Percentiles rank a stretch among this genome's conserved stretches.
phyloP scores from a whole-genome alignment of 1,140 invertebrate genomes.

The Potamilus streckersoni region DNA sequence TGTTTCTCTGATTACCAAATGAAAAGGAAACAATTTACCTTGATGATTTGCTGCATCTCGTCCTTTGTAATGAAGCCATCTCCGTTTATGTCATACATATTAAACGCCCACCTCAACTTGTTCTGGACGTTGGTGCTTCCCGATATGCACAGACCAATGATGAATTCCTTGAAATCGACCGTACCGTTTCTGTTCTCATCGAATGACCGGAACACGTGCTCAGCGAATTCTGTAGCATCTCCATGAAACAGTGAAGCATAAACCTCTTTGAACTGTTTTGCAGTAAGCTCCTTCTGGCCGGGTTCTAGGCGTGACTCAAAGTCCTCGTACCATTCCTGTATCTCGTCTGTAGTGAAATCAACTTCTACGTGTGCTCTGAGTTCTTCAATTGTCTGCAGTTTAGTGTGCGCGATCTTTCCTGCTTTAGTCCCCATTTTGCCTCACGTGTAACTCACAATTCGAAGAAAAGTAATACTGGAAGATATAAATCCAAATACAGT shows the following conservation, averaged over 20 bases:
- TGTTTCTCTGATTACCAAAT: too few species aligned
- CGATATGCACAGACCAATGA: slow-evolving; percentile 38
- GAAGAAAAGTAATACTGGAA: too few species aligned
- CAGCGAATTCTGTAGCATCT: slow-evolving; percentile 27
- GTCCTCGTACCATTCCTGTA: slow-evolving; percentile 3
- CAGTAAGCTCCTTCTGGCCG: background rate
- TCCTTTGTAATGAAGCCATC: slow-evolving; percentile 83
- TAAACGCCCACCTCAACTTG: slow-evolving; percentile 91
- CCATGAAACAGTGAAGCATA: slow-evolving; percentile 34
- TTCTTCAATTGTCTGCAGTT: too few species aligned
- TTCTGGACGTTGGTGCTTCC: slow-evolving; percentile 82
- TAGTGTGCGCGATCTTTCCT: too few species aligned
- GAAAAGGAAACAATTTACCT: slow-evolving; percentile 20
- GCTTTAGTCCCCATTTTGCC: too few species aligned
- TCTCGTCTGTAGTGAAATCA: background rate
- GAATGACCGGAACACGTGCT: slow-evolving; percentile 41
- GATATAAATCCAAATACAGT: too few species aligned
- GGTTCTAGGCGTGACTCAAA: background rate
- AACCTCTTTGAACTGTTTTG: slow-evolving; percentile 22
- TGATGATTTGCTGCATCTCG: slow-evolving; percentile 42
- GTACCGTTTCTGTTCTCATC: slow-evolving; percentile 37
- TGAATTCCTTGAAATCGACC: slow-evolving; percentile 48
- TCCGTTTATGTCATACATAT: slow-evolving; percentile 87
- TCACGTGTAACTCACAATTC: too few species aligned
- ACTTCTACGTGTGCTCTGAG: background rate